Conservation (phyloP, 1,140 invertebrate genomes). For the Temnothorax nylanderi region DNA sequence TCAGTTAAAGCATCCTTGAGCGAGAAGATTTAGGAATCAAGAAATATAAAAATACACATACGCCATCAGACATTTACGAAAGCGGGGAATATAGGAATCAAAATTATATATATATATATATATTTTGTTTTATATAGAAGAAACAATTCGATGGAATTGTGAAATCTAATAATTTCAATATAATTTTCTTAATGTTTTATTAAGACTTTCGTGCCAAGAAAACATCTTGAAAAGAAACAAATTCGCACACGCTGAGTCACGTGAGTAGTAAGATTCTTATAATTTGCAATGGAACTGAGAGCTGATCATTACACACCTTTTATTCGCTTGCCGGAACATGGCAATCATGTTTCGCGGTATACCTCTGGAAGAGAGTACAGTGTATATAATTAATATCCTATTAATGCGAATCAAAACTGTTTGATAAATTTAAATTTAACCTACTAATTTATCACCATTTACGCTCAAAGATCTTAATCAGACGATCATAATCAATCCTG, state of each 20-base stretch:
- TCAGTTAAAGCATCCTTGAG: too few species aligned
- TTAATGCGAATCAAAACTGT: conserved; percentile 1
- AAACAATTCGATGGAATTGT: neutral
- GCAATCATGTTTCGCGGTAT: neutral
- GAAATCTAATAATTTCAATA: neutral
- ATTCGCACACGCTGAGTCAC: neutral
- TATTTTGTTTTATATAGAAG: too few species aligned
- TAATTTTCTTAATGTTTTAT: neutral
- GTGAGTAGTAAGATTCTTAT: neutral
- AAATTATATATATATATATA: neutral
- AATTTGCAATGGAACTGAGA: conserved; percentile 5
- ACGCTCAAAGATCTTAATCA: neutral
- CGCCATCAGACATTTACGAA: too few species aligned
- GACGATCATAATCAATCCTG: neutral
- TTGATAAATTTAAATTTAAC: conserved; percentile 15
- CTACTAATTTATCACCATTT: conserved; percentile 10
- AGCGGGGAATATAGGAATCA: too few species aligned
- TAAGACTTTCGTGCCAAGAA: neutral
- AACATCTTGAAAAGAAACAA: neutral
- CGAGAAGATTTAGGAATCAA: too few species aligned
- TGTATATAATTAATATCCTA: conserved; percentile 36
- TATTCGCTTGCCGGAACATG: neutral
- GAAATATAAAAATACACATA: too few species aligned
- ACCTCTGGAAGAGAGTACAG: neutral
- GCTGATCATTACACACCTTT: conserved; percentile 8